Evolutionary conservation across 2,113 vertebrate genomes (phyloP), one percentile per base, ranked within the genome.

Genomic region (Meleagris gallopavo): DNA sequence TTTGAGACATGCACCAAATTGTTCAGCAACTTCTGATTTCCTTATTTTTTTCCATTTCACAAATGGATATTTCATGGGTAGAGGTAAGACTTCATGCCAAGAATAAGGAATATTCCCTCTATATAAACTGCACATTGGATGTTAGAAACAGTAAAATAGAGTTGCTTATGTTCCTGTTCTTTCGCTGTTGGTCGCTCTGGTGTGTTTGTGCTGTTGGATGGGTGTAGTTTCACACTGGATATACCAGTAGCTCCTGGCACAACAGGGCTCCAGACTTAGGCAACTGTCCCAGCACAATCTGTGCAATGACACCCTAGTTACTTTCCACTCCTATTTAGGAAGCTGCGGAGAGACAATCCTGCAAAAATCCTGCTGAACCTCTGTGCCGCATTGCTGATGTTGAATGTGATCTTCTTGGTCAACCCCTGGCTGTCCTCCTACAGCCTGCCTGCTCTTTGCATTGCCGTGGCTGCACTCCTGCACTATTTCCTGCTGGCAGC

Each of bases 301-400:
- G 11, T 34, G 54, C 61, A 29, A 11, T 8, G 4, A 67, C 41
- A 73, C 55, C 38, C 27, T 27, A 14, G 29, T 14, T 20, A 17
- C 13, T 36, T 69, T 27, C 41, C 60, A 40, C 58, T 92, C 83
- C 72, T 43, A 88, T 88, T 75, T 54, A 99, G 99, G 72, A 98
- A 98, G 90, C 96, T 99, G 89, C 88, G 97, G 34, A 97, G 85
- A 91, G 99, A 99, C 90, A 97, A 98, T 83, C 98, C 98, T 41
- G 98, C 99, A 25, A 99, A 99, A 97, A 99, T 99, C 89, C 98
- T 99, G 74, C 97, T 99, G 92, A 99, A 98, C 78, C 97, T 99
- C 32, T 98, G 98, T 18, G 62, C 89, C 2, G 98, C 98, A 0
- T 95, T 99, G 86, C 96, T 99, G 85, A 98, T 99, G 85, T 89